phyloP scores from a whole-genome alignment of 2,888 invertebrate species.

The Ophion ventricosus region DNA sequence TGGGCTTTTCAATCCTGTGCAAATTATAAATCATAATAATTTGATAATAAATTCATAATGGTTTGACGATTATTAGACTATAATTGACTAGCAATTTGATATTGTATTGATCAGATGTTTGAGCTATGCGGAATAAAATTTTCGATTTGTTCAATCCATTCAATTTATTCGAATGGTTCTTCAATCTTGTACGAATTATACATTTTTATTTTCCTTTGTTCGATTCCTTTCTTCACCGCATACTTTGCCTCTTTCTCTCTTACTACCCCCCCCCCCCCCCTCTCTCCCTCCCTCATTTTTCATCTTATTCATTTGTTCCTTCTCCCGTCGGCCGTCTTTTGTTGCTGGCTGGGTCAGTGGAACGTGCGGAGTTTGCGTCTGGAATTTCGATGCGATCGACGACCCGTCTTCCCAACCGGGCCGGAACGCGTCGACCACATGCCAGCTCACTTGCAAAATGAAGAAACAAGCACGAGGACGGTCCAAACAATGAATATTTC shows the following conservation, averaged over 20 bases:
- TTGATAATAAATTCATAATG: too few relatives aligned
- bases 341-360: conserved; percentile 50
- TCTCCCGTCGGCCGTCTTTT: background rate
- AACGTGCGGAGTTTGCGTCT: conserved; percentile 49
- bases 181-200: too few relatives aligned
- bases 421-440: conserved; percentile 21
- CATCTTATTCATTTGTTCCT: conserved; percentile 2
- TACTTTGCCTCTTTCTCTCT: background rate
- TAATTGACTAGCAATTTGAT: too few relatives aligned
- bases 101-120: too few relatives aligned
- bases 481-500: conserved; percentile 13
- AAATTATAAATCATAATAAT: too few relatives aligned
- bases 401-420: conserved; percentile 44
- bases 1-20: too few relatives aligned
- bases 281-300: conserved; percentile 7
- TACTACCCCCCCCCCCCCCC: background rate
- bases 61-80: too few relatives aligned
- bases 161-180: too few relatives aligned
- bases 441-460: conserved; percentile 21
- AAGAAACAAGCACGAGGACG: conserved; percentile 27
- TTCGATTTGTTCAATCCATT: too few relatives aligned
- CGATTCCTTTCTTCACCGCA: background rate
- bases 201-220: too few relatives aligned
- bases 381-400: conserved; percentile 62
- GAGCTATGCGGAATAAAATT: too few relatives aligned